Conservation (phyloP, 2,113 vertebrate species). For the Cyanoliseus patagonus region DNA sequence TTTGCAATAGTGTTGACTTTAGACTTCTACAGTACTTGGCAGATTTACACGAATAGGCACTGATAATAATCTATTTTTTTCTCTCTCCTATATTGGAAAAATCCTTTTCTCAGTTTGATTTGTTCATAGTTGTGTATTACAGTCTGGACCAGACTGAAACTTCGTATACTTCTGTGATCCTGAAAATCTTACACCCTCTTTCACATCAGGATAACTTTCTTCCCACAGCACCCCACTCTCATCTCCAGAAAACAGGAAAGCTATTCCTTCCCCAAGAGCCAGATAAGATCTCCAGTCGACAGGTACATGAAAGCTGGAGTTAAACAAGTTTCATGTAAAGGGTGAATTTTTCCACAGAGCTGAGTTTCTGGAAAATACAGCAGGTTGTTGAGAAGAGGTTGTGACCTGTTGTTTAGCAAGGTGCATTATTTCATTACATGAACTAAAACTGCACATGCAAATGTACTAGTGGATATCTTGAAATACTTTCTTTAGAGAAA, state of each 20-base stretch:
- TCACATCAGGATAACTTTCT: background rate
- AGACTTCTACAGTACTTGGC: background rate
- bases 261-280: background rate
- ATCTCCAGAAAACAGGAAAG: background rate
- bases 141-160: background rate
- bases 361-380: background rate
- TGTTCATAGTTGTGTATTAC: background rate
- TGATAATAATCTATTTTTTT: background rate
- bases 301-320: background rate
- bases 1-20: background rate
- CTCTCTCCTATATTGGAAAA: background rate
- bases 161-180: background rate
- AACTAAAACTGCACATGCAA: background rate
- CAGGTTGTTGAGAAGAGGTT: background rate
- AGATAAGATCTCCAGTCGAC: background rate
- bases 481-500: background rate
- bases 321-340: background rate
- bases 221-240: background rate
- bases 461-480: background rate
- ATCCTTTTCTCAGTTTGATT: background rate
- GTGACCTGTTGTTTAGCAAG: background rate
- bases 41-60: background rate
- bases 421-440: background rate
- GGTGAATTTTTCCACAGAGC: background rate
- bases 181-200: background rate